Evolutionary conservation across 2,888 invertebrate species (phyloP).

Genomic region (Drosophila paramelanica): DNA sequence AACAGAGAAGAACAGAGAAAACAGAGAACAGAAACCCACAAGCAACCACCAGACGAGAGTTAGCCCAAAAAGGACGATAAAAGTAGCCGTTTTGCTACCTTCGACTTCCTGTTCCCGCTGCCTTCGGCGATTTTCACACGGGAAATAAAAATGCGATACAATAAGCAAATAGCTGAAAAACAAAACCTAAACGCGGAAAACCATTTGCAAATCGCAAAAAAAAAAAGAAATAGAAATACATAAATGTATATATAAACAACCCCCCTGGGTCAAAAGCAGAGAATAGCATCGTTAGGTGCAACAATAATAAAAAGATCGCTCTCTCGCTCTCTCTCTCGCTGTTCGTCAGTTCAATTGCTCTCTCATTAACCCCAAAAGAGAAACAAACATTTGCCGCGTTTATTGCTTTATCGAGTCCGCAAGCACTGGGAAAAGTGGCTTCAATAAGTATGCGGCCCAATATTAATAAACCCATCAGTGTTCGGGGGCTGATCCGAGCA

Average conservation of each 20-base stretch:
- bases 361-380: conserved; percentile 66
- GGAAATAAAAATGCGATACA: conserved; percentile 79
- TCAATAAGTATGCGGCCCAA: conserved; percentile 46
- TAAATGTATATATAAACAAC: conserved; percentile 36
- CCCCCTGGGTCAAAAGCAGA: conserved; percentile 44
- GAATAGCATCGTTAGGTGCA: conserved; percentile 13
- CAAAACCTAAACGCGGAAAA: conserved; percentile 80
- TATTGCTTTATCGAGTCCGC: conserved; percentile 56
- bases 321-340: not conserved
- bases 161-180: conserved; percentile 71
- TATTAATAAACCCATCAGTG: conserved; percentile 77
- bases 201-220: conserved; percentile 77
- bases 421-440: conserved; percentile 44
- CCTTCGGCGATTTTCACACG: conserved; percentile 75
- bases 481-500: conserved; percentile 64
- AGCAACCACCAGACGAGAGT: conserved; percentile 47
- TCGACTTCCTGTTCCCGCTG: conserved; percentile 62
- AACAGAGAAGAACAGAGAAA: too few species aligned
- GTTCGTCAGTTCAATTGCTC: not conserved
- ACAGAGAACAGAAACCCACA: conserved; percentile 12
- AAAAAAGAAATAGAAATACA: conserved; percentile 3
- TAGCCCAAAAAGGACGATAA: conserved; percentile 34
- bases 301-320: conserved; percentile 1
- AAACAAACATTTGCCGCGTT: conserved; percentile 67
- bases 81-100: conserved; percentile 48